Evolutionary conservation across 1,140 invertebrate genomes (phyloP).

Genomic region (Zaprionus camerounensis): DNA sequence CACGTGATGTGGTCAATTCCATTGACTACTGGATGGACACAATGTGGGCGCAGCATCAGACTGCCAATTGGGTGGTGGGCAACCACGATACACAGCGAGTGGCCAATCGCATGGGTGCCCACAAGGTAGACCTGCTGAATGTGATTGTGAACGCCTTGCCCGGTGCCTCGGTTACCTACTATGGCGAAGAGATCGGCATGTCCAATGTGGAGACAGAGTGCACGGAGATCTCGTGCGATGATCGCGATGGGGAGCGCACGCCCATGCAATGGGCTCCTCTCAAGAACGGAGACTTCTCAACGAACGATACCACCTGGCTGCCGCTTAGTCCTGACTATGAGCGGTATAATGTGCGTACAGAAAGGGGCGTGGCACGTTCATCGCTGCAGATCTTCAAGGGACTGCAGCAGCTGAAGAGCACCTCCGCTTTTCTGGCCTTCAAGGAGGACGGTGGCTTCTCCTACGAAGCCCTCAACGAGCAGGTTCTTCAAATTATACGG

Average conservation of each 20-base stretch:
- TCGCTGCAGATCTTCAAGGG: slow-evolving; percentile 73
- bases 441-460: slow-evolving; percentile 68
- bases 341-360: slow-evolving; percentile 85
- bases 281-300: slow-evolving; percentile 87
- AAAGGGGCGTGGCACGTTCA: slow-evolving; percentile 76
- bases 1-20: slow-evolving; percentile 77
- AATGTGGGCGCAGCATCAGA: slow-evolving; percentile 84
- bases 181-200: slow-evolving; percentile 94
- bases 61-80: slow-evolving; percentile 86
- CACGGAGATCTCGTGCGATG: slow-evolving; percentile 84
- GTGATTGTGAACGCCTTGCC: slow-evolving; percentile 89
- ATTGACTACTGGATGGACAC: slow-evolving; percentile 85
- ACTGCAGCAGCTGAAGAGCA: slow-evolving; percentile 67
- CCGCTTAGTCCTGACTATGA: slow-evolving; percentile 87
- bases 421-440: slow-evolving; percentile 65
- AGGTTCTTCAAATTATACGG: slow-evolving; percentile 76
- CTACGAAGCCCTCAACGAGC: slow-evolving; percentile 66
- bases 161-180: slow-evolving; percentile 90
- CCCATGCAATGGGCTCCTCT: slow-evolving; percentile 89
- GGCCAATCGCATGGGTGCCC: slow-evolving; percentile 86
- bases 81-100: slow-evolving; percentile 88
- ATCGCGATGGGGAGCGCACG: slow-evolving; percentile 87
- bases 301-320: slow-evolving; percentile 87
- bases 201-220: slow-evolving; percentile 86
- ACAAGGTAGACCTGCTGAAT: slow-evolving; percentile 88